Conservation (phyloP, 2,888 invertebrate species). For the Phragmatobia fuliginosa region DNA sequence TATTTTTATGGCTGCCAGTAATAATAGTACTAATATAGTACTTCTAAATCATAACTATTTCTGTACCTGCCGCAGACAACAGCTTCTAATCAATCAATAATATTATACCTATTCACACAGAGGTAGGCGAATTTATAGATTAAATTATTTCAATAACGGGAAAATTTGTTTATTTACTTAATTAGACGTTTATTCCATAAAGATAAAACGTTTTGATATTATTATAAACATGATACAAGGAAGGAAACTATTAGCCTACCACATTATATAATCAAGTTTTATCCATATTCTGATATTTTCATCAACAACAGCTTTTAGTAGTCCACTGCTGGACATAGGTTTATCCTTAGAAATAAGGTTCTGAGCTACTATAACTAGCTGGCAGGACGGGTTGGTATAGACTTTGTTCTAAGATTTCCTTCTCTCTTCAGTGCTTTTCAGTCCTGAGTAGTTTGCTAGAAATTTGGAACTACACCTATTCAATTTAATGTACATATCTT, state of each 20-base stretch:
- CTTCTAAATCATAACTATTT: not conserved
- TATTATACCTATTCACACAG: not conserved
- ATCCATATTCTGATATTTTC: not conserved
- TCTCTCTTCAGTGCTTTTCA: too few relatives aligned
- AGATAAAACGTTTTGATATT: not conserved
- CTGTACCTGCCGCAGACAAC: not conserved
- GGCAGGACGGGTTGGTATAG: too few relatives aligned
- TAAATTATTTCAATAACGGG: not conserved
- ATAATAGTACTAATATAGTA: not conserved
- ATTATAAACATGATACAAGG: not conserved
- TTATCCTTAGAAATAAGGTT: too few relatives aligned
- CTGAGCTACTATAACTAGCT: too few relatives aligned
- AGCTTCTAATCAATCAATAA: not conserved
- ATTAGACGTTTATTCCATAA: not conserved
- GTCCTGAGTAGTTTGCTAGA: too few relatives aligned
- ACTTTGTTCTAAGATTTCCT: too few relatives aligned
- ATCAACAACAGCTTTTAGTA: too few relatives aligned
- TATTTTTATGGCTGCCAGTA: too few relatives aligned
- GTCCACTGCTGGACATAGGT: too few relatives aligned
- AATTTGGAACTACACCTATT: too few relatives aligned
- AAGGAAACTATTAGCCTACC: not conserved
- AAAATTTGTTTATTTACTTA: not conserved
- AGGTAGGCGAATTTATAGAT: not conserved
- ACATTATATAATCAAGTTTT: not conserved
- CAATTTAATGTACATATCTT: too few relatives aligned